Evolutionary conservation across 2,888 invertebrate species (phyloP).

Genomic region (Melinaea marsaeus): DNA sequence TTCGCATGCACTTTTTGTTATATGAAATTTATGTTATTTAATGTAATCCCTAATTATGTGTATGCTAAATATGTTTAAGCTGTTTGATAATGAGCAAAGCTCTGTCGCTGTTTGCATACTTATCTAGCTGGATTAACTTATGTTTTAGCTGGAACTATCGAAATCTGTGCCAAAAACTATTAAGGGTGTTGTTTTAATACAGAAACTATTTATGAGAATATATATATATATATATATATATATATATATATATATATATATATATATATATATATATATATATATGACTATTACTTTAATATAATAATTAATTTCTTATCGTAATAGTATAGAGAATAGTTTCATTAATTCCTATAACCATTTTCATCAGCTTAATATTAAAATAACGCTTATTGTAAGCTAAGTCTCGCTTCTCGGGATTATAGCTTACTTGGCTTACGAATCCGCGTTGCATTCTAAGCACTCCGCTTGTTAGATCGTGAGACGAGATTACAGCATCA

Average conservation of each 20-base stretch:
- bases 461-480: constrained; percentile 15
- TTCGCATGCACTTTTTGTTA: too few relatives aligned
- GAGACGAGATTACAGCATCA: constrained; percentile 14
- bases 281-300: neutral
- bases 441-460: constrained; percentile 16
- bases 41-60: too few relatives aligned
- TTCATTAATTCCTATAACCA: neutral
- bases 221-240: neutral
- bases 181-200: neutral
- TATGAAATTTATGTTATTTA: too few relatives aligned
- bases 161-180: neutral
- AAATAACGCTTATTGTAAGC: neutral
- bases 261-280: neutral
- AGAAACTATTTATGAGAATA: too few relatives aligned
- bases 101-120: neutral
- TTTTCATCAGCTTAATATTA: neutral
- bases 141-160: neutral
- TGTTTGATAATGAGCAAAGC: too few relatives aligned
- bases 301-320: too few relatives aligned
- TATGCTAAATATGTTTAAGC: too few relatives aligned
- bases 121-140: neutral
- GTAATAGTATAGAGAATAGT: neutral
- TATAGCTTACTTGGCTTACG: constrained; percentile 3
- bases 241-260: neutral
- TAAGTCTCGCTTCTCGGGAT: constrained; percentile 5